Conservation (phyloP, 2,113 vertebrate genomes). For the Mobula hypostoma region DNA sequence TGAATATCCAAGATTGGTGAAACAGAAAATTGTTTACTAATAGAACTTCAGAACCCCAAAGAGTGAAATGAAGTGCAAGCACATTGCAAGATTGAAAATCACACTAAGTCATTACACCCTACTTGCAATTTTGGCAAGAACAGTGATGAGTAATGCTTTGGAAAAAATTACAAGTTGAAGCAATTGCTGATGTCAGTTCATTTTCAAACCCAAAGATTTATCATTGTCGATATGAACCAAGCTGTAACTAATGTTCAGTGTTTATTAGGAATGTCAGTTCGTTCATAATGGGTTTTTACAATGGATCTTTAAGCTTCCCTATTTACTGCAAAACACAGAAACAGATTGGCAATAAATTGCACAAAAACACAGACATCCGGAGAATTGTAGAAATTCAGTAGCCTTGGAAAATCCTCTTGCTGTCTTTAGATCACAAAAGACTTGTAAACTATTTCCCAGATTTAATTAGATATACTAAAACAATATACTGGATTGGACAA, state of each 20-base stretch:
- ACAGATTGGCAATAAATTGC: background rate
- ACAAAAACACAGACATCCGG: background rate
- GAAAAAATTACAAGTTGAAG: constrained; percentile 3
- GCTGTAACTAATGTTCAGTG: background rate
- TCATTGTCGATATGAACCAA: background rate
- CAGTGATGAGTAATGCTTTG: constrained; percentile 9
- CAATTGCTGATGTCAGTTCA: constrained; percentile 12
- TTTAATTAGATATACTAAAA: background rate
- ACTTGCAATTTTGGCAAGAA: constrained; percentile 8
- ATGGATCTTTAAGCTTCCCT: background rate
- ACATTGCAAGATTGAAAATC: background rate
- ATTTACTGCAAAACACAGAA: background rate
- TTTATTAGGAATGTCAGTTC: background rate
- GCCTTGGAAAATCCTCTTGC: background rate
- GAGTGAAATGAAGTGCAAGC: background rate
- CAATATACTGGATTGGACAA: background rate
- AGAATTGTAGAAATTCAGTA: background rate
- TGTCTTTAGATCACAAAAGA: background rate
- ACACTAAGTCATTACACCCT: constrained; percentile 6
- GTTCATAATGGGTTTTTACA: background rate
- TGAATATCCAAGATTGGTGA: too few species aligned
- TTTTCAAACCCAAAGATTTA: background rate
- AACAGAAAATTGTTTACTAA: background rate
- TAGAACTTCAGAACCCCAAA: background rate
- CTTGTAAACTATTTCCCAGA: background rate